A percentile compares a stretch with the other conserved stretches of the same genome.
These are phyloP conservation scores for Dichetophora obliterata DNA, from an alignment of 2,888 invertebrate species.

Conservation along the genomic window DNA sequence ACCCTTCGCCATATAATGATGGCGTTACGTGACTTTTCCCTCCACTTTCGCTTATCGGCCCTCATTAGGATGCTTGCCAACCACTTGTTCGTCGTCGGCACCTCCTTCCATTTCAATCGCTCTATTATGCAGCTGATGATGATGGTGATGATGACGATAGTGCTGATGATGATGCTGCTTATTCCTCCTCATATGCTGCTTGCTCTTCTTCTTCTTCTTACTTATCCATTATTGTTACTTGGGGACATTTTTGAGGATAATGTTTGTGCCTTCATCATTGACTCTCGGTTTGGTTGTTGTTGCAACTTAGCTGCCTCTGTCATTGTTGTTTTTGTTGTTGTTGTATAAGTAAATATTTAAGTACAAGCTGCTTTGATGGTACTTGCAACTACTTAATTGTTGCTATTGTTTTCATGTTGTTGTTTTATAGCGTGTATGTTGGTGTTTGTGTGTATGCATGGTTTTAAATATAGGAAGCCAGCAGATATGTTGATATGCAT, in stretches of 20 bases:
- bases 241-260: background rate
- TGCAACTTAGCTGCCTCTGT: constrained; percentile 1
- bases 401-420: constrained; percentile 24
- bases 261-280: background rate
- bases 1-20: background rate
- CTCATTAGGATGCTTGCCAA: background rate
- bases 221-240: constrained; percentile 13
- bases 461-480: constrained; percentile 45
- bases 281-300: constrained; percentile 6
- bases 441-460: constrained; percentile 39
- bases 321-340: constrained; percentile 5
- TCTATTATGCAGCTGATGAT: constrained; percentile 22
- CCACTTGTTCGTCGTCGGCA: background rate
- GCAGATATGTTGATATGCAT: constrained; percentile 47
- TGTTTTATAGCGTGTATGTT: constrained; percentile 10
- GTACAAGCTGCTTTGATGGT: constrained; percentile 14
- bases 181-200: background rate
- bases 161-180: constrained; percentile 21
- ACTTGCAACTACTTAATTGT: constrained; percentile 15
- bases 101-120: constrained; percentile 3
- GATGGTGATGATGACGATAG: background rate
- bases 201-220: background rate
- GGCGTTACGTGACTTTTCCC: constrained; percentile 3
- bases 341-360: constrained; percentile 24
- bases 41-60: background rate